Evolutionary conservation across 1,140 invertebrate genomes (phyloP), one percentile per base, ranked within the genome.

Genomic region (Pristionchus pacificus): DNA sequence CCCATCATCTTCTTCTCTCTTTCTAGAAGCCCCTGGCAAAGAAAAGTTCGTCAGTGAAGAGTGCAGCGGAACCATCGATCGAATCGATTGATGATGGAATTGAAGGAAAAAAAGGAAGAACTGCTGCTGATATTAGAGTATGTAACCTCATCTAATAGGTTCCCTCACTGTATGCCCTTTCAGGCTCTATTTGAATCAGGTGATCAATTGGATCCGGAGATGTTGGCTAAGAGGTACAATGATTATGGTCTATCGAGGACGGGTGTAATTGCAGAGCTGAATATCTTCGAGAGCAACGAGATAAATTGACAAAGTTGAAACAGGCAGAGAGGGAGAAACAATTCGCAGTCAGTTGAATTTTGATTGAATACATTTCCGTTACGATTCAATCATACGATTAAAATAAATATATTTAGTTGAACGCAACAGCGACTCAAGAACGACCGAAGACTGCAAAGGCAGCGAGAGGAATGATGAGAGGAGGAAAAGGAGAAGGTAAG

Each of bases 231-330:
- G 0, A 91, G 92, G 79, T 88, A 91, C n/a, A n/a, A n/a, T n/a
- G n/a, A n/a, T n/a, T n/a, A n/a, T n/a, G n/a, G n/a, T n/a, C n/a
- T n/a, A n/a, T n/a, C n/a, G n/a, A n/a, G n/a, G n/a, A n/a, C n/a
- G n/a, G n/a, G n/a, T n/a, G n/a, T n/a, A n/a, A n/a, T n/a, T n/a
- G n/a, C n/a, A 6, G 38, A 10, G 38, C 38, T 49, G 38, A 6
- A 77, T 95, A 93, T 83, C 85, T 96, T 29, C 89, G 91, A 32
- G 88, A 90, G 60, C 92, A 94, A 84, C 87, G 93, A 30, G 93
- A 95, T 83, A 93, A 94, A 82, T 87, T 96, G 25, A 86, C 95
- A 32, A 90, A 91, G 24, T 82, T 95, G 78, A 95, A 95, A 82
- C 91, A 91, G 81, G 88, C 91, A 84, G 92, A 91, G 25, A 87